phyloP scores from a whole-genome alignment of 2,888 invertebrate species.

The Melinopterus prodromus region DNA sequence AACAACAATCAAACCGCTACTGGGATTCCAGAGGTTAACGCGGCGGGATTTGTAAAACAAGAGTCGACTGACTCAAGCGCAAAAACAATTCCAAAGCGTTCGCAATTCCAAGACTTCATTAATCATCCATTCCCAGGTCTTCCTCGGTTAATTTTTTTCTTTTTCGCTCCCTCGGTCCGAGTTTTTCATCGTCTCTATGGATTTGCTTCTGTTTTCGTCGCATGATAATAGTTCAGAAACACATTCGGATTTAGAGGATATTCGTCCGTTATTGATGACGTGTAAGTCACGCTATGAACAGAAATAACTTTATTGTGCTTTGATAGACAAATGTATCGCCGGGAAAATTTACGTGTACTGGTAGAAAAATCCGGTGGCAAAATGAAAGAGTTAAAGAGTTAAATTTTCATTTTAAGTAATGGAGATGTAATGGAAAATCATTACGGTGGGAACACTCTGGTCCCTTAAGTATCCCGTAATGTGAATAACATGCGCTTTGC shows the following conservation, averaged over 20 bases:
- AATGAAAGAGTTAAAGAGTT: background rate
- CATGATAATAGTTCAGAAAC: background rate
- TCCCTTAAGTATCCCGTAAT: background rate
- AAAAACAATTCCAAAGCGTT: background rate
- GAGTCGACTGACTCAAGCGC: background rate
- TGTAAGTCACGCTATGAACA: background rate
- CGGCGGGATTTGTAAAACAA: background rate
- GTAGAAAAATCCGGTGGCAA: background rate
- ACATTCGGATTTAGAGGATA: background rate
- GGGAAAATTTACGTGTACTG: background rate
- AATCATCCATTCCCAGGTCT: background rate
- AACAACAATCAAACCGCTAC: background rate
- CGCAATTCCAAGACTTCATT: background rate
- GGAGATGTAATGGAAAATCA: background rate
- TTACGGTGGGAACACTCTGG: background rate
- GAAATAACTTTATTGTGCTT: background rate
- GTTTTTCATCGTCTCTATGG: background rate
- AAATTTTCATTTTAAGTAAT: background rate
- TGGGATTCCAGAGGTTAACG: background rate
- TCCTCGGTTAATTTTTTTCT: background rate
- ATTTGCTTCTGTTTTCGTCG: background rate
- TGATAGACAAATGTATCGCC: background rate
- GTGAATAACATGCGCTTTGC: background rate
- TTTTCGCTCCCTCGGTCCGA: background rate
- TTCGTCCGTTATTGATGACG: background rate